These are phyloP conservation scores for Chloroclysta siterata DNA, from an alignment of 2,888 invertebrate species.

Conservation along the genomic window DNA sequence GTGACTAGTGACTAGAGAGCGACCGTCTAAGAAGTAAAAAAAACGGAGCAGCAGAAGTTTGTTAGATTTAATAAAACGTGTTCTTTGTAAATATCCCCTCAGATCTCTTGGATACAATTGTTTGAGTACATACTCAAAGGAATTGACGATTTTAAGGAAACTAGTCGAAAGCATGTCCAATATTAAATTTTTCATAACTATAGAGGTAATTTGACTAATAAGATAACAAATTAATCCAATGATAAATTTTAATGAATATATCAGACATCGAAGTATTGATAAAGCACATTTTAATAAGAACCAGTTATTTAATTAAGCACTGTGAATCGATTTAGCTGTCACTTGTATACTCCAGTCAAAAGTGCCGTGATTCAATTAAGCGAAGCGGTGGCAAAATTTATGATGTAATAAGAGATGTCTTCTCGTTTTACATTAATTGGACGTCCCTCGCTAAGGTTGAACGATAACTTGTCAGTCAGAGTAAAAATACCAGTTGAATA, in stretches of 20 bases:
- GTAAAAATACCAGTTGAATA: slow-evolving; percentile 49
- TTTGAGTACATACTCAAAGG: too few relatives aligned
- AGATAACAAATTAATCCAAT: background rate
- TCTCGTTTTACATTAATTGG: slow-evolving; percentile 71
- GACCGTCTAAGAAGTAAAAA: too few relatives aligned
- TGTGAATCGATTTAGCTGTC: slow-evolving; percentile 45
- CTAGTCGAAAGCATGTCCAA: too few relatives aligned
- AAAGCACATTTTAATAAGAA: slow-evolving; percentile 12
- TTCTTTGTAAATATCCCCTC: too few relatives aligned
- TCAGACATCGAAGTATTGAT: background rate
- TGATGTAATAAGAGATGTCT: slow-evolving; percentile 63
- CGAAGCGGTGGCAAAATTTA: slow-evolving; percentile 62
- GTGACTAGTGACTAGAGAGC: too few relatives aligned
- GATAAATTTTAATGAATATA: background rate
- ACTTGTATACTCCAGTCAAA: slow-evolving; percentile 54
- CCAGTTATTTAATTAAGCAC: slow-evolving; percentile 26
- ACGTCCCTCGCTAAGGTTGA: slow-evolving; percentile 58
- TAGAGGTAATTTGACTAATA: background rate
- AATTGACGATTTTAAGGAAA: too few relatives aligned
- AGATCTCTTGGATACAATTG: too few relatives aligned
- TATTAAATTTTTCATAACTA: too few relatives aligned
- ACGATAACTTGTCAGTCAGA: slow-evolving; percentile 58
- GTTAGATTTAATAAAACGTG: too few relatives aligned
- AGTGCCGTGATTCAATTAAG: slow-evolving; percentile 62
- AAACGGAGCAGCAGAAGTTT: too few relatives aligned